These are phyloP conservation scores for Spilarctia lutea DNA, from an alignment of 2,888 invertebrate species.

Conservation along the genomic window DNA sequence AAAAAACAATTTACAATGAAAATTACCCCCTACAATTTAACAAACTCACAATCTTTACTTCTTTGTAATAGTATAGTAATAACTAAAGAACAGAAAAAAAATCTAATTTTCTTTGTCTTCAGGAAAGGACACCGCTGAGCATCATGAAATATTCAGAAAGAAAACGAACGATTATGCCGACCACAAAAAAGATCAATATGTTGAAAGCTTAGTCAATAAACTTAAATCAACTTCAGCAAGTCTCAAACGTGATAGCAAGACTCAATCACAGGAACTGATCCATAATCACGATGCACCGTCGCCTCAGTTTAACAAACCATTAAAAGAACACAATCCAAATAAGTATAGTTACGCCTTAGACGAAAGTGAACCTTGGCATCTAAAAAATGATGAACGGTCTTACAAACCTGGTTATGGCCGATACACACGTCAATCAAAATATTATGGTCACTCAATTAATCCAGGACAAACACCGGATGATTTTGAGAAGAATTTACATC, in stretches of 20 bases:
- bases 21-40: no score
- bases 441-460: neutral
- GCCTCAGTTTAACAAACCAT: neutral
- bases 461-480: neutral
- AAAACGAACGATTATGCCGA: conserved; percentile 3
- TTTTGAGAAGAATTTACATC: neutral
- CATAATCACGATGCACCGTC: neutral
- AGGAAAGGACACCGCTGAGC: conserved; percentile 39
- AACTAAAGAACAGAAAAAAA: conserved; percentile 11
- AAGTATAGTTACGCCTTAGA: neutral
- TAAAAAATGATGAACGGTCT: neutral
- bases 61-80: neutral
- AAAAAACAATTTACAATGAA: no score
- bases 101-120: conserved; percentile 27
- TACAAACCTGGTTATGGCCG: neutral
- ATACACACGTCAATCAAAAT: conserved; percentile 5
- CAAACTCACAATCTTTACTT: no score
- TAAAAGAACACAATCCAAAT: neutral
- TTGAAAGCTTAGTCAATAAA: neutral
- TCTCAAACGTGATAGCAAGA: neutral
- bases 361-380: neutral
- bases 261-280: neutral
- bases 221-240: conserved; percentile 2
- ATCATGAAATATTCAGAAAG: conserved; percentile 15
- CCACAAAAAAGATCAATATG: neutral